Evolutionary conservation across 2,113 vertebrate genomes (phyloP), one percentile per base, ranked within the genome.

Genomic region (Anoplopoma fimbria): DNA sequence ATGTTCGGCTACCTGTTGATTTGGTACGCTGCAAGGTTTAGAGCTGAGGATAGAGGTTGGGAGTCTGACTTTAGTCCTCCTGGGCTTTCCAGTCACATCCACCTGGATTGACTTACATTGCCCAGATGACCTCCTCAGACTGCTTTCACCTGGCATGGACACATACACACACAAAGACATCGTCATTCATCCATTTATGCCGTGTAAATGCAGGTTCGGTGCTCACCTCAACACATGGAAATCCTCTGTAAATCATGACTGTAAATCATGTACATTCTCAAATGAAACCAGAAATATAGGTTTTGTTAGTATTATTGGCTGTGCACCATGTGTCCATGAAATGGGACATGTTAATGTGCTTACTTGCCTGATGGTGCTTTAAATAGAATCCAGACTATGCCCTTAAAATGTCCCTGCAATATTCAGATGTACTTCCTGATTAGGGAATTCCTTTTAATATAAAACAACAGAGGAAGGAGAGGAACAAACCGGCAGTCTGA

Each of bases 21-120:
- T 96, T 29, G 94, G 96, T 10, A 92, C 70, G n/a, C 88, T 93
- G 51, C 55, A 85, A 70, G 96, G 90, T 79, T 95, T 97, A 71
- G 85, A 87, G 34, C 89, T 4, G 55, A 90, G 91, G 89, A 97
- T 83, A 14, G 89, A 96, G 15, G 71, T 27, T 0, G 97, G 97
- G 1, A 97, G 87, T 82, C 70, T 88, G 80, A 97, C 94, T 90
- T 90, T 95, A 23, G 94, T 87, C 87, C 84, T 96, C 77, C 96
- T 95, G 45, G 91, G 94, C 33, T 93, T 92, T 80, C 95, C 96
- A 4, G 91, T 87, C 61, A 91, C 95, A 78, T 97, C 94, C 75
- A 96, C 69, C 80, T 95, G 75, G 17, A 83, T 13, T 29, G 86
- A 77, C 53, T 78, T 87, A 2, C 0, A 69, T 0, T 51, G 75